A percentile compares a stretch with the other conserved stretches of the same genome.
These are phyloP conservation scores for Lagopus muta DNA, from an alignment of 2,113 vertebrate species.

Conservation along the genomic window DNA sequence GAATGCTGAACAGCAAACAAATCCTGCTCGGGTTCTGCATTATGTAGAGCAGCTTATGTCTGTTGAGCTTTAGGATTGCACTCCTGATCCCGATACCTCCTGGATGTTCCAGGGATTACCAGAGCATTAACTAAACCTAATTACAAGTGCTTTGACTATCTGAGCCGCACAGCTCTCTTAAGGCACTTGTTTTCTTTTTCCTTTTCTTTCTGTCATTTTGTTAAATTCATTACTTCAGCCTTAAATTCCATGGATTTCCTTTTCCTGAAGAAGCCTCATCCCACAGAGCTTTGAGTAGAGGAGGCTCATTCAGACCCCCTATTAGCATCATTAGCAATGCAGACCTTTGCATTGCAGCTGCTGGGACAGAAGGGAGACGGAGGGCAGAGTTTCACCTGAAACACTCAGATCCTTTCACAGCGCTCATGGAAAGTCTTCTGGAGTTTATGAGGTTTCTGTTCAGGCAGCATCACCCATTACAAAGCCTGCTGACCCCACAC, in stretches of 20 bases:
- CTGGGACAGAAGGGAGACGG: neutral
- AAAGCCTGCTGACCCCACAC: neutral
- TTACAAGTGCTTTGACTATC: conserved; percentile 74
- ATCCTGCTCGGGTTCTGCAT: conserved; percentile 36
- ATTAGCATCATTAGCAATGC: neutral
- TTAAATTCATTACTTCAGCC: conserved; percentile 73
- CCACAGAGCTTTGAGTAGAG: neutral
- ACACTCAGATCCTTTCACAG: conserved; percentile 55
- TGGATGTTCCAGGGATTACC: conserved; percentile 77
- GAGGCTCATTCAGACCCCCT: neutral
- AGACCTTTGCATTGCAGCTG: neutral
- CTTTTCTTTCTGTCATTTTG: conserved; percentile 6
- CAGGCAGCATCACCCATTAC: conserved; percentile 46
- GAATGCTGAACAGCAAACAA: conserved; percentile 39
- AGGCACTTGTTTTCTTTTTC: conserved; percentile 50
- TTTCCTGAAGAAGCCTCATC: neutral
- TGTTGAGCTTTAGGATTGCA: conserved; percentile 72
- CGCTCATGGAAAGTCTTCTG: conserved; percentile 48
- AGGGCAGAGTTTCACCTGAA: conserved; percentile 9
- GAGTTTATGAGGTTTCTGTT: conserved; percentile 26
- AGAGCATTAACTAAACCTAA: conserved; percentile 77
- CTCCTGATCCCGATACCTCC: conserved; percentile 68
- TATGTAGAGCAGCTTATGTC: conserved; percentile 66
- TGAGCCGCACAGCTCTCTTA: conserved; percentile 65
- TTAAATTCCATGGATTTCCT: conserved; percentile 3